Evolutionary conservation across 1,140 invertebrate species (phyloP), one percentile per base, ranked within the genome.

Genomic region (Drosophila lowei): DNA sequence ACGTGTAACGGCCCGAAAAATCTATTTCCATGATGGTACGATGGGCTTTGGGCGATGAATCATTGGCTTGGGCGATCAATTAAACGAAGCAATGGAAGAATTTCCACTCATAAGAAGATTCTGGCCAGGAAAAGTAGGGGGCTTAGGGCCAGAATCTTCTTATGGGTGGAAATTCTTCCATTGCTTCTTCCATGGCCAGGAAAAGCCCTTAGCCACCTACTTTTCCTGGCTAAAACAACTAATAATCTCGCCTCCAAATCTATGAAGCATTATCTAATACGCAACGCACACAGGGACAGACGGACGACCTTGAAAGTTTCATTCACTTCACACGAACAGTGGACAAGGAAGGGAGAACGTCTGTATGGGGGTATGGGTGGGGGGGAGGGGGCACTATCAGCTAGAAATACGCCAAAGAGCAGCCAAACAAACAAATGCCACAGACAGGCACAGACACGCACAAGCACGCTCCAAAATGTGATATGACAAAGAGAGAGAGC

Each of bases 241-340:
- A n/a, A 77, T 77, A 77, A 79, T 79, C 65, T 67, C 11, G 56
- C 59, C 60, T 61, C 57, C 64, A 46, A 75, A 75, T 77, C 63
- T 72, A 77, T 79, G 63, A 63, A 63, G 63, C 73, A 85, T 85
- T 85, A 85, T 85, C 77, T 85, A 85, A 85, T 80, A 85, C 73
- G 68, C 81, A 84, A 55, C 57, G 66, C 34, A 57, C 55, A 47
- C 16, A 54, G n/a, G 23, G 21, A 30, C 42, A 3, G 16, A 67
- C 23, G 23, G 70, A 66, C 83, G 83, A 88, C 83, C 83, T 88
- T 88, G 83, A 88, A 88, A 72, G 83, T 88, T 88, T 88, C 83
- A 88, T 88, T 88, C 83, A 88, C 83, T 83, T 67, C 83, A 76
- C 83, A 88, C 71, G 25, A 68, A 88, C 58, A 63, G 56, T 28